phyloP scores from a whole-genome alignment of 2,888 invertebrate species.

The Entomobrya proxima region DNA sequence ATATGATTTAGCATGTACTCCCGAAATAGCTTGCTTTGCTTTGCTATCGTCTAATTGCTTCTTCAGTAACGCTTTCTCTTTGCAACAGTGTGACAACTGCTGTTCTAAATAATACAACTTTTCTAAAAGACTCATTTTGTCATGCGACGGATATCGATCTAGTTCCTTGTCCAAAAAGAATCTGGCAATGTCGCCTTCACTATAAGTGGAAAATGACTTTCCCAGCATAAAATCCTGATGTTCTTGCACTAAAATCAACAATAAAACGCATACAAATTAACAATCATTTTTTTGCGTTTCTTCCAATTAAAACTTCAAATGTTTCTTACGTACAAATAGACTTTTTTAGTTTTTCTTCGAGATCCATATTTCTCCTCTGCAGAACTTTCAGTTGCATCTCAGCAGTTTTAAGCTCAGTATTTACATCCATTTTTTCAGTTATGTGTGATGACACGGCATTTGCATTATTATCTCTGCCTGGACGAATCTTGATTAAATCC shows the following conservation, averaged over 20 bases:
- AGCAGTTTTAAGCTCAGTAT: conserved; percentile 69
- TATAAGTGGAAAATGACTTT: neutral
- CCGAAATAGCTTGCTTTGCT: neutral
- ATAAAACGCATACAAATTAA: neutral
- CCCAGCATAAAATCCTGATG: conserved; percentile 70
- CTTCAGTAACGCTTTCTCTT: conserved; percentile 73
- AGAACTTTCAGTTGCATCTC: conserved; percentile 72
- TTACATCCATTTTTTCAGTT: conserved; percentile 55
- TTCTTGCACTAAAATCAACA: conserved; percentile 66
- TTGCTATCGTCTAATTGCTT: conserved; percentile 68
- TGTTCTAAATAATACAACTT: conserved; percentile 72
- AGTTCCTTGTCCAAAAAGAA: conserved; percentile 38
- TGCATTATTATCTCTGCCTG: conserved; percentile 58
- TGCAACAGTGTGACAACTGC: conserved; percentile 73
- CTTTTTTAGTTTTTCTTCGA: conserved; percentile 72
- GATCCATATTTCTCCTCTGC: conserved; percentile 72
- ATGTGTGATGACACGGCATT: conserved; percentile 13
- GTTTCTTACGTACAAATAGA: conserved; percentile 67
- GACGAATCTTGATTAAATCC: conserved; percentile 64
- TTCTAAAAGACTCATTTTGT: conserved; percentile 68
- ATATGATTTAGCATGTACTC: neutral
- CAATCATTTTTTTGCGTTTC: neutral
- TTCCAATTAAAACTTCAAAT: neutral
- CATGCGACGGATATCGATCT: conserved; percentile 67
- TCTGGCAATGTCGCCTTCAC: conserved; percentile 5